Base-by-base conservation (phyloP, 2,797 vertebrate species). In the Hypotaenidia philippensis region DNA sequence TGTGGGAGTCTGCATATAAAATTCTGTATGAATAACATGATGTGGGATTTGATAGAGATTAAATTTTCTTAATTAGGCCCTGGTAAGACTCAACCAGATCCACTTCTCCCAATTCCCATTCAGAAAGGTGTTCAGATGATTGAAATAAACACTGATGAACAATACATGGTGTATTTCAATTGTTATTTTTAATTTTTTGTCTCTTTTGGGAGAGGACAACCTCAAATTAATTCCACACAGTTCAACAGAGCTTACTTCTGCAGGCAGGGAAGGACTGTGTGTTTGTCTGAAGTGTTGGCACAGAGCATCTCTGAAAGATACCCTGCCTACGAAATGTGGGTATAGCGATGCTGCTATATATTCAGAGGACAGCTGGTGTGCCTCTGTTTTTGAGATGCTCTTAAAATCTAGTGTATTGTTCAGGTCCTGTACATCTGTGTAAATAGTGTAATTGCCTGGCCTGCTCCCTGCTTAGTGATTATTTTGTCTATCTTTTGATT, bases 361-460 rank as follows among this genome's bases (percentile, higher is more conserved):
- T 86, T 56, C 59, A 65, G 61, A n/a, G 47, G 55, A 22, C 91
- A 92, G 65, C 82, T 91, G 91, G 10, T 56, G 25, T 76, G 69
- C 50, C 50, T 79, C 50, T 53, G 64, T 7, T 74, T 65, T 38
- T 55, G 41, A 87, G 72, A 63, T 81, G 69, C 61, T 86, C 82
- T 94, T 96, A 55, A 53, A 20, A 87, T 78, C n/a, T 38, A 57
- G 21, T 50, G 10, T 29, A n/a, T 72, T 94, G 69, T 87, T 91
- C 50, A 49, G 53, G 61, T 89, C 87, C 77, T 90, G 49, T 71
- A 60, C n/a, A 22, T 65, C 49, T 77, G 38, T 86, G 22, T 81
- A 63, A 87, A 29, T 0, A 72, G 10, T 27, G 23, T 60, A 75
- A 74, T 53, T 52, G 56, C 45, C 36, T 61, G 6, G 10, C 27